These are phyloP conservation scores for Erethizon dorsatum DNA, from an alignment of 2,797 vertebrate genomes.

Conservation along the genomic window DNA sequence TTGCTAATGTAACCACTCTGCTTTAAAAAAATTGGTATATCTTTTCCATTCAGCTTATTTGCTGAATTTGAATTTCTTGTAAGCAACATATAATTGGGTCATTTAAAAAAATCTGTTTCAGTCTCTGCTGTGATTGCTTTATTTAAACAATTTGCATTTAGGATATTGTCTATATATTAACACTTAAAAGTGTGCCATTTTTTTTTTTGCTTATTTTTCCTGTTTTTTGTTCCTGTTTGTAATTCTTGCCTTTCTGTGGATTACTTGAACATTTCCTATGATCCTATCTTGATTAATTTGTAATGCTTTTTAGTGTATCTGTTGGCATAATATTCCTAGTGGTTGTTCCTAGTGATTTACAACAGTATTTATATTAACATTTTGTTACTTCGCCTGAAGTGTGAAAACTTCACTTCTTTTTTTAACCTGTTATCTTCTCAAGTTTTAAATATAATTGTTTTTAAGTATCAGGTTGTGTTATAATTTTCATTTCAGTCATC, in stretches of 20 bases:
- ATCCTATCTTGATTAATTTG: constrained; percentile 20
- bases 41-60: not conserved
- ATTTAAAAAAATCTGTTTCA: constrained; percentile 29
- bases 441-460: constrained; percentile 48
- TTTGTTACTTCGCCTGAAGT: not conserved
- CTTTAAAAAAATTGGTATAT: not conserved
- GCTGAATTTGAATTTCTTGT: constrained; percentile 54
- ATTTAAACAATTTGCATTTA: not conserved
- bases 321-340: not conserved
- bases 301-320: constrained; percentile 19
- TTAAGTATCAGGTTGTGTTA: not conserved
- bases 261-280: constrained; percentile 10
- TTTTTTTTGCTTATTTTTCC: not conserved
- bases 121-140: not conserved
- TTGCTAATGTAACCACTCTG: not conserved
- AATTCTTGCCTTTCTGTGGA: not conserved
- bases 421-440: not conserved
- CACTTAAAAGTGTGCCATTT: not conserved
- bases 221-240: not conserved
- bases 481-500: not conserved
- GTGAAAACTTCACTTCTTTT: not conserved
- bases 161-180: not conserved
- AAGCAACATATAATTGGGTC: constrained; percentile 12
- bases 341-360: not conserved
- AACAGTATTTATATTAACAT: not conserved